Base-by-base conservation (phyloP, 2,113 vertebrate genomes). In the Hyla sarda region DNA sequence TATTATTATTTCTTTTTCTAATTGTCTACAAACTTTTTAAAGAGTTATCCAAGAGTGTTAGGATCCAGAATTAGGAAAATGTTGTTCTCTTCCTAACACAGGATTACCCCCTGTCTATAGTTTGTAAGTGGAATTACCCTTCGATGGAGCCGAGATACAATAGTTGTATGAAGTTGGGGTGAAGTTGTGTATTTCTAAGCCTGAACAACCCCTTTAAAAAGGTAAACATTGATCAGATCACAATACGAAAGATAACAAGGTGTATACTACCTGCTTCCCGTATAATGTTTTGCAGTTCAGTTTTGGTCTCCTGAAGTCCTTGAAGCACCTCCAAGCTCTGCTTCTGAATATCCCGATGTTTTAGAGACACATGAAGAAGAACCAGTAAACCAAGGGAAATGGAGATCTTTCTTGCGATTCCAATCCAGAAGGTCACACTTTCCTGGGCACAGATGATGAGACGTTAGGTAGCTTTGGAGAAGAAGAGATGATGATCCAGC, bases 261-360 rank as follows among this genome's bases (percentile, higher is more conserved):
- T 9, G 25, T 9, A 82, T 17, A 25, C n/a, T 87, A 93, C 91
- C 91, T 5, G 92, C 90, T 83, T 89, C 88, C 58, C 52, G 80
- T 47, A 93, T 78, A 17, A 88, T 88, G 21, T 84, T 67, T 79
- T 92, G 88, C 67, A 93, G 89, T 72, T 88, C 89, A 12, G 82
- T 82, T 41, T 88, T 90, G 9, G 91, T 91, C 84, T 91, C 89
- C 87, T 89, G 87, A 3, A 93, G 89, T 86, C 90, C 88, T 21
- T 37, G 85, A 73, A 93, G 87, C 16, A 93, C 87, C 81, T 92
- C 91, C 65, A 91, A 83, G 83, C 89, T 93, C 82, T 93, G 91
- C 62, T 37, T 83, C 58, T 87, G 88, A 19, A 90, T 60, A 52
- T 91, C 89, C 1, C 89, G 88, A 86, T 90, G 90, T 5, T 89